These are phyloP conservation scores for Clostera curtula DNA, from an alignment of 2,888 invertebrate genomes.

Conservation along the genomic window DNA sequence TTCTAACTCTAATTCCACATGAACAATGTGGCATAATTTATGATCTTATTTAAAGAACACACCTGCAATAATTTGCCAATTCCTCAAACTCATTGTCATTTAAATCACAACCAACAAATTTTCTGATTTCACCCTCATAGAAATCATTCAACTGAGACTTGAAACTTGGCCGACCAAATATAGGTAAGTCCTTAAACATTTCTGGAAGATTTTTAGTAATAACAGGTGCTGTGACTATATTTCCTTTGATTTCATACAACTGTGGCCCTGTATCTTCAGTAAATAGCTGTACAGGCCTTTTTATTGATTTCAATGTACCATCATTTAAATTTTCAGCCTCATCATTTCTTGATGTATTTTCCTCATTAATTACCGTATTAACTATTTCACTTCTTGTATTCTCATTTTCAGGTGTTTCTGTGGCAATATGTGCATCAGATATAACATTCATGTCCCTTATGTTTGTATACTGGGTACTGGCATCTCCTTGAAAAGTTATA, in stretches of 20 bases:
- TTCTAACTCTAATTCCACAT: too few species aligned
- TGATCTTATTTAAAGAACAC: too few species aligned
- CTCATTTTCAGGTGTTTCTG: too few species aligned
- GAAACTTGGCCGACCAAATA: conserved; percentile 33
- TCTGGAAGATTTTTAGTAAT: conserved; percentile 41
- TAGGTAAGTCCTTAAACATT: conserved; percentile 44
- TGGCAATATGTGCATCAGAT: too few species aligned
- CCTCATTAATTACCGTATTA: too few species aligned
- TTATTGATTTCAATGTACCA: conserved; percentile 1
- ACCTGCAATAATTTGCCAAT: conserved; percentile 65
- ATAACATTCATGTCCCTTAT: too few species aligned
- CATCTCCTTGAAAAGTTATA: too few species aligned
- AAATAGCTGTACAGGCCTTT: conserved; percentile 25
- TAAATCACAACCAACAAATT: conserved; percentile 48
- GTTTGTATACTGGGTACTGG: too few species aligned
- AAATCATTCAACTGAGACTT: conserved; percentile 27
- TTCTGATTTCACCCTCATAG: conserved; percentile 33
- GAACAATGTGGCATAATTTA: too few species aligned
- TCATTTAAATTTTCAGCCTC: background rate
- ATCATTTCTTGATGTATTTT: too few species aligned
- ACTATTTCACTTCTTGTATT: too few species aligned
- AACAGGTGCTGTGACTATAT: conserved; percentile 39
- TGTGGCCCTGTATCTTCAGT: conserved; percentile 34
- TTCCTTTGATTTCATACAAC: conserved; percentile 35
- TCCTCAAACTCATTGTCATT: conserved; percentile 51